A percentile compares a stretch with the other conserved stretches of the same genome.
phyloP scores from a whole-genome alignment of 2,888 invertebrate species.

The Aleiodes alternator region DNA sequence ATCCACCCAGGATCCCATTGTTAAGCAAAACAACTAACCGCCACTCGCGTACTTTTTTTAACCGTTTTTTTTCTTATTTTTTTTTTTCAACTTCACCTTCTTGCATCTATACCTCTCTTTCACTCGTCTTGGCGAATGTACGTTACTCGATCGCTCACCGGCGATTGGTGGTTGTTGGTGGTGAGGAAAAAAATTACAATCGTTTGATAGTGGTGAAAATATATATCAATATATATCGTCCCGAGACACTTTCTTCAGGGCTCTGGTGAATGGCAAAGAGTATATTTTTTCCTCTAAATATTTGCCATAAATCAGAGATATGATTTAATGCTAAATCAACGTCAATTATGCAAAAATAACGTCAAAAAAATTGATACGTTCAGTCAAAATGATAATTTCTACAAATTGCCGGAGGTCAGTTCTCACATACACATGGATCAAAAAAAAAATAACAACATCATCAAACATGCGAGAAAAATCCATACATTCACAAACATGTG shows the following conservation, averaged over 20 bases:
- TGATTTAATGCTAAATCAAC: constrained; percentile 15
- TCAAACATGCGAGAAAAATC: constrained; percentile 19
- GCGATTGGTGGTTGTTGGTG: background rate
- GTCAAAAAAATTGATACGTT: constrained; percentile 23
- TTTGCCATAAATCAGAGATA: constrained; percentile 11
- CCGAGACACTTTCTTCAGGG: too few relatives aligned
- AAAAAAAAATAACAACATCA: background rate
- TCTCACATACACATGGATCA: too few relatives aligned
- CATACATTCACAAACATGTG: constrained; percentile 18
- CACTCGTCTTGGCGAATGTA: constrained; percentile 20
- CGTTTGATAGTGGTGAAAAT: constrained; percentile 29
- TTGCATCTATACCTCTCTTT: constrained; percentile 27
- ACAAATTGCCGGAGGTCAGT: background rate
- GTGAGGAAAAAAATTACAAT: constrained; percentile 44
- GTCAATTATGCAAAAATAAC: constrained; percentile 23
- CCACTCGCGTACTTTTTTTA: constrained; percentile 52
- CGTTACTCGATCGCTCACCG: constrained; percentile 13
- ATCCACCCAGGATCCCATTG: constrained; percentile 61
- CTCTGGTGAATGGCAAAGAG: background rate
- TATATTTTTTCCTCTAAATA: background rate
- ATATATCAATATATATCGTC: background rate
- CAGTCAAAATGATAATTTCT: constrained; percentile 2
- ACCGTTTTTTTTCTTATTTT: constrained; percentile 55
- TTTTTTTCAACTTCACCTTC: constrained; percentile 37
- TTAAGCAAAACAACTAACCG: constrained; percentile 72